phyloP scores from a whole-genome alignment of 2,888 invertebrate genomes.

The Agrenia bidenticulata region DNA sequence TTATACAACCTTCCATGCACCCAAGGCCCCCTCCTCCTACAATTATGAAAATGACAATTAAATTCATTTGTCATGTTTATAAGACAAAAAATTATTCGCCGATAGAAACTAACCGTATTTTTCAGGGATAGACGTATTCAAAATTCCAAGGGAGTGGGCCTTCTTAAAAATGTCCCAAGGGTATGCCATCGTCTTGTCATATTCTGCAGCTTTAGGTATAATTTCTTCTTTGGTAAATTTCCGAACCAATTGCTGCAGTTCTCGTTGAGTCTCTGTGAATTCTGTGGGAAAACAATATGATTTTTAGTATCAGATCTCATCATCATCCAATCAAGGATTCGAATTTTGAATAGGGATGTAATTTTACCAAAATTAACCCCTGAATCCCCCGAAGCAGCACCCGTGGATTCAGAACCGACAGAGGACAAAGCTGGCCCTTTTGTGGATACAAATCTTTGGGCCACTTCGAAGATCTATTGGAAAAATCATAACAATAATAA shows the following conservation, averaged over 20 bases:
- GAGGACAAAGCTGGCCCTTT: slow-evolving; percentile 21
- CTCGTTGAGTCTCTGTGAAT: slow-evolving; percentile 54
- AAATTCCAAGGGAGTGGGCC: slow-evolving; percentile 59
- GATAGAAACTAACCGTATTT: slow-evolving; percentile 49
- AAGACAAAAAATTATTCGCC: neutral
- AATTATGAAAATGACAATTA: too few species aligned
- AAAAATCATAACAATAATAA: neutral
- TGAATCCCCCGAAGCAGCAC: slow-evolving; percentile 13
- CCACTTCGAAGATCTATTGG: slow-evolving; percentile 23
- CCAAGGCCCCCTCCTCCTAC: slow-evolving; percentile 73
- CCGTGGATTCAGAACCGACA: neutral
- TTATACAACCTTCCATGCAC: slow-evolving; percentile 74
- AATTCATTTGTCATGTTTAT: neutral
- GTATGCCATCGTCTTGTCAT: slow-evolving; percentile 59
- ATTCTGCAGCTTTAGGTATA: slow-evolving; percentile 59
- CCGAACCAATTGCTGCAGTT: slow-evolving; percentile 59
- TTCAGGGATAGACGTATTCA: slow-evolving; percentile 59
- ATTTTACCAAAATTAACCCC: slow-evolving; percentile 28
- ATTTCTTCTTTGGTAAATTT: slow-evolving; percentile 62
- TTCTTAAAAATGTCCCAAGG: slow-evolving; percentile 61
- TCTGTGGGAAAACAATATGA: slow-evolving; percentile 32
- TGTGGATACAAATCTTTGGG: slow-evolving; percentile 23
- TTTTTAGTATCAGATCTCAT: neutral
- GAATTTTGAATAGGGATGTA: neutral
- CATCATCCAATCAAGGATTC: too few species aligned